These are phyloP conservation scores for Drosophila lacicola DNA, from an alignment of 2,888 invertebrate species.

Conservation along the genomic window DNA sequence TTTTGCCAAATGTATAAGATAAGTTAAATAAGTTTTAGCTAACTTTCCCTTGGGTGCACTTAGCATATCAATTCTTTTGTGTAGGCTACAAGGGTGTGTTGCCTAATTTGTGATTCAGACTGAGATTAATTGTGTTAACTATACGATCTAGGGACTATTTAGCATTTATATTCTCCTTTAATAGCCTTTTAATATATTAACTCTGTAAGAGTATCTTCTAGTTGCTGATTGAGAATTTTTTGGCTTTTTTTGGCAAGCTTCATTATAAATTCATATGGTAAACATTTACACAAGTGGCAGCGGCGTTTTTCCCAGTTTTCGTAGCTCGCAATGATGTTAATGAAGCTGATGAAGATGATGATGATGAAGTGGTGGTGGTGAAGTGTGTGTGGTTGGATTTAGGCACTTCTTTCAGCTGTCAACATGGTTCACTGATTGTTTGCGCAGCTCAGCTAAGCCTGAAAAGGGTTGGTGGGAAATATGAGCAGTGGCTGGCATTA, in stretches of 20 bases:
- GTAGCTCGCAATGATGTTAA: slow-evolving; percentile 9
- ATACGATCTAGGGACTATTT: no score
- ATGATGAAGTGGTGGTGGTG: slow-evolving; percentile 6
- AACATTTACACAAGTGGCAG: slow-evolving; percentile 74
- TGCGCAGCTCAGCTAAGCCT: slow-evolving; percentile 10
- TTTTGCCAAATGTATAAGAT: no score
- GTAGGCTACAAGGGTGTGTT: no score
- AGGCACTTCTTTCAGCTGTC: slow-evolving; percentile 17
- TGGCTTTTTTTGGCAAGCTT: slow-evolving; percentile 43
- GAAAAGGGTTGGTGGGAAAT: slow-evolving; percentile 12
- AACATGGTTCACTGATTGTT: slow-evolving; percentile 16
- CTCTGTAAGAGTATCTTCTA: slow-evolving; percentile 26
- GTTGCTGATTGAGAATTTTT: not conserved
- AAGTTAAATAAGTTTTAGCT: no score
- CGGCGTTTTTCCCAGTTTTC: slow-evolving; percentile 43
- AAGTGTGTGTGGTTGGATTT: slow-evolving; percentile 27
- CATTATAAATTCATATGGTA: slow-evolving; percentile 74
- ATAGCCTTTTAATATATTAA: slow-evolving; percentile 3
- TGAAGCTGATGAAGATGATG: slow-evolving; percentile 17
- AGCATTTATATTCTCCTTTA: not conserved
- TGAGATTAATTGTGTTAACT: no score
- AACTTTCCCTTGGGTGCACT: no score
- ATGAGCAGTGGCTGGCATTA: slow-evolving; percentile 1
- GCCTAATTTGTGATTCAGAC: no score
- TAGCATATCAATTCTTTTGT: no score